Evolutionary conservation across 2,888 invertebrate genomes (phyloP), one percentile per base, ranked within the genome.

Genomic region (Drosophila formosana): DNA sequence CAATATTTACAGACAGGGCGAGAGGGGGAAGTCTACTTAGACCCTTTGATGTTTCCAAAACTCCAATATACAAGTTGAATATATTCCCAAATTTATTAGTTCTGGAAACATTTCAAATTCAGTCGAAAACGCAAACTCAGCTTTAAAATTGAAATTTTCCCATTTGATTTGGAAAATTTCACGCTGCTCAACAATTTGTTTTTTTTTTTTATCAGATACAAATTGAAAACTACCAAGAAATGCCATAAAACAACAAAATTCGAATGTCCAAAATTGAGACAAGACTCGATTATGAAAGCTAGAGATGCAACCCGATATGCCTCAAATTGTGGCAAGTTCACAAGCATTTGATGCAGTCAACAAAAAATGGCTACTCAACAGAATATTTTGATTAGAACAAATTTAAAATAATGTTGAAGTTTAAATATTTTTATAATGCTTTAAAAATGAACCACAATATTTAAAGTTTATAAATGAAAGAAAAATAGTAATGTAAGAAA

Each of bases 301-400:
- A 30, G 46, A 18, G 18, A 43, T 11, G 60, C 32, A 70, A 72
- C 25, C 3, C 41, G 49, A 75, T 75, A 75, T 50, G 7, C 28
- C 3, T 41, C 23, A 25, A 18, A 47, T 26, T 45, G 8, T 13
- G 4, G 13, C 13, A 28, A 46, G 25, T 26, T 74, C 51, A 50
- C 11, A 7, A 25, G 51, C 47, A 30, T 30, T 5, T 7, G 1
- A 18, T 18, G 18, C 30, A 30, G 6, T 6, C 7, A 7, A 6
- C 7, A 6, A 30, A 30, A 30, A 6, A 2, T 30, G 3, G 4
- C 1, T n/a, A 45, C 11, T 2, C 1, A 25, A 45, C 11, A 45
- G 18, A 25, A 32, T 4, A 9, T 11, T 18, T 18, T 18, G 1
- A 18, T 18, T 18, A 2, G 0, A 18, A 18, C 18, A 18, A 18